A percentile compares a stretch with the other conserved stretches of the same genome.
Evolutionary conservation across 2,113 vertebrate species (phyloP).

Genomic region (Oncorhynchus nerka): DNA sequence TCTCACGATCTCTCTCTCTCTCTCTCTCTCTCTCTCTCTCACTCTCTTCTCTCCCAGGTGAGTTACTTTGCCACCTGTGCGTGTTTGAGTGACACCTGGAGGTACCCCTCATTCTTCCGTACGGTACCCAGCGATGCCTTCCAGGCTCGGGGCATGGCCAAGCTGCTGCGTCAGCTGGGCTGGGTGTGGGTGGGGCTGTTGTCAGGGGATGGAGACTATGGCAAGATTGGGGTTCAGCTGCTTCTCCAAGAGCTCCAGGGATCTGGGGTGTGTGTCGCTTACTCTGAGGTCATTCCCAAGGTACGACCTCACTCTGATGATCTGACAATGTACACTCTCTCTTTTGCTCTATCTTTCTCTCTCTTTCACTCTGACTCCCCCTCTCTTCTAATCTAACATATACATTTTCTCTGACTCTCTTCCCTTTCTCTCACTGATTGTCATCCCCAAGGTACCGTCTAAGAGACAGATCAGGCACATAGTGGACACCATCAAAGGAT

Average conservation of each 20-base stretch:
- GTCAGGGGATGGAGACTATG: constrained; percentile 58
- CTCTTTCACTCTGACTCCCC: neutral
- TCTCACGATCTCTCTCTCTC: too few relatives aligned
- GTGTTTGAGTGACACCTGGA: constrained; percentile 51
- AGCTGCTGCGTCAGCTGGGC: constrained; percentile 47
- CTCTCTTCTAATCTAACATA: neutral
- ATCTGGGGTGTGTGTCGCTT: constrained; percentile 52
- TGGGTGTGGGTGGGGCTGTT: constrained; percentile 63
- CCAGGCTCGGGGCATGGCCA: constrained; percentile 52
- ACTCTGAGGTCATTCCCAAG: constrained; percentile 54
- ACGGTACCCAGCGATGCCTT: constrained; percentile 59
- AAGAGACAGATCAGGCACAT: constrained; percentile 37
- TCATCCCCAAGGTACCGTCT: constrained; percentile 19
- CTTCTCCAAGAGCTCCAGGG: constrained; percentile 50
- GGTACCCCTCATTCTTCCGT: constrained; percentile 50
- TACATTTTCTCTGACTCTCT: neutral
- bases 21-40: neutral
- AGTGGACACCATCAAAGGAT: constrained; percentile 48
- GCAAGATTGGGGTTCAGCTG: constrained; percentile 53
- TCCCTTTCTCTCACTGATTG: neutral
- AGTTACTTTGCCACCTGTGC: constrained; percentile 57
- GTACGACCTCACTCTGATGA: neutral
- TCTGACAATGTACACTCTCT: neutral
- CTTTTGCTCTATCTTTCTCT: neutral
- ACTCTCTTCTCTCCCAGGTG: constrained; percentile 33